Evolutionary conservation across 2,888 invertebrate genomes (phyloP).

Genomic region (Ectemnius continuus): DNA sequence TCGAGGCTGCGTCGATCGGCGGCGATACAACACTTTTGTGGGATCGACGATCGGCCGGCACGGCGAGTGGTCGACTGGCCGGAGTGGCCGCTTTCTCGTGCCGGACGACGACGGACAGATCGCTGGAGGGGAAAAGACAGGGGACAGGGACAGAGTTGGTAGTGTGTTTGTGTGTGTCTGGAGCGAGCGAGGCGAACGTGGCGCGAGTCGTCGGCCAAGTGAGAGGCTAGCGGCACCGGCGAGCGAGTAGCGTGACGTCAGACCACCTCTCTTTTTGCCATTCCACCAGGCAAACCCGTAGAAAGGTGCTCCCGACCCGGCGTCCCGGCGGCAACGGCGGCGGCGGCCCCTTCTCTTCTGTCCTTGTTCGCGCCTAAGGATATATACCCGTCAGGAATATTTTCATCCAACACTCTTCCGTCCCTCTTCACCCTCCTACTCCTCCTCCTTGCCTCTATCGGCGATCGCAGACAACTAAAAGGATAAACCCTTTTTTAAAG

Average conservation of each 20-base stretch:
- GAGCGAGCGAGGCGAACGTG: conserved; percentile 60
- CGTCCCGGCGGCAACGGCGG: conserved; percentile 29
- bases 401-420: conserved; percentile 49
- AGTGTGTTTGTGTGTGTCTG: too few species aligned
- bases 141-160: conserved; percentile 8
- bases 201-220: conserved; percentile 73
- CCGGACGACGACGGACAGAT: not conserved
- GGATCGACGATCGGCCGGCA: too few species aligned
- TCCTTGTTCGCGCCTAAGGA: conserved; percentile 56
- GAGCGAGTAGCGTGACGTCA: conserved; percentile 72
- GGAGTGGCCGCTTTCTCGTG: too few species aligned
- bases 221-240: conserved; percentile 74
- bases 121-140: not conserved
- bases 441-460: not conserved
- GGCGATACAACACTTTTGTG: too few species aligned
- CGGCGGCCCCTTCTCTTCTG: conserved; percentile 45
- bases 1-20: too few species aligned
- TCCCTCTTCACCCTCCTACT: not conserved
- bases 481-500: not conserved
- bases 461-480: not conserved
- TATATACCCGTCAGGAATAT: conserved; percentile 41
- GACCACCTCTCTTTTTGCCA: conserved; percentile 63
- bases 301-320: conserved; percentile 59
- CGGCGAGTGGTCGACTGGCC: too few species aligned
- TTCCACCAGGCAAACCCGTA: conserved; percentile 56